Percentiles rank a stretch among this genome's conserved stretches.
phyloP scores from a whole-genome alignment of 2,797 vertebrate genomes.

The Acropternis orthonyx region DNA sequence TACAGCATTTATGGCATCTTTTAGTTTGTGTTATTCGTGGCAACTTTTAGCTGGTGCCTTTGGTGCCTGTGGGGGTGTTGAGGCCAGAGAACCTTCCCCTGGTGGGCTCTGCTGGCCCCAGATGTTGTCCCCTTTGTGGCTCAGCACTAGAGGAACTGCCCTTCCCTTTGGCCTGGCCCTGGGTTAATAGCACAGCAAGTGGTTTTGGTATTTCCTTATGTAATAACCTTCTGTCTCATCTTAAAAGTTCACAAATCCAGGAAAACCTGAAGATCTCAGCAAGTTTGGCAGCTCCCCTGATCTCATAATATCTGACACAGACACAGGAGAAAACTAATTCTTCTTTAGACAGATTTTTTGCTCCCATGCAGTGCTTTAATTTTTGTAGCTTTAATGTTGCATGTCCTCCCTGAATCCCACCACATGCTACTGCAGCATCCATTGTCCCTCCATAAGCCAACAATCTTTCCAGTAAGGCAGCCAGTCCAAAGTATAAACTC shows the following conservation, averaged over 20 bases:
- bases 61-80: fast-evolving
- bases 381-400: background rate
- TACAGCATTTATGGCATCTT: background rate
- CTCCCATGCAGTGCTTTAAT: background rate
- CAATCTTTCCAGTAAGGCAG: background rate
- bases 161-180: background rate
- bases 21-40: background rate
- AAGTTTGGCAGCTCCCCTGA: background rate
- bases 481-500: background rate
- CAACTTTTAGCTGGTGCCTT: fast-evolving
- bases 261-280: background rate
- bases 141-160: too few relatives aligned
- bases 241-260: background rate
- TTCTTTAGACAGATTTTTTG: background rate
- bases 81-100: background rate
- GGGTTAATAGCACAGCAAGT: background rate
- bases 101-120: background rate
- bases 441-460: background rate
- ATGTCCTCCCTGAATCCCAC: background rate
- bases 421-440: background rate
- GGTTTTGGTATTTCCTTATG: background rate
- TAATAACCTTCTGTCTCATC: background rate
- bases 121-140: fast-evolving
- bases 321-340: background rate
- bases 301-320: background rate